Conservation (phyloP, 2,888 invertebrate genomes). For the Tetramorium bicarinatum region DNA sequence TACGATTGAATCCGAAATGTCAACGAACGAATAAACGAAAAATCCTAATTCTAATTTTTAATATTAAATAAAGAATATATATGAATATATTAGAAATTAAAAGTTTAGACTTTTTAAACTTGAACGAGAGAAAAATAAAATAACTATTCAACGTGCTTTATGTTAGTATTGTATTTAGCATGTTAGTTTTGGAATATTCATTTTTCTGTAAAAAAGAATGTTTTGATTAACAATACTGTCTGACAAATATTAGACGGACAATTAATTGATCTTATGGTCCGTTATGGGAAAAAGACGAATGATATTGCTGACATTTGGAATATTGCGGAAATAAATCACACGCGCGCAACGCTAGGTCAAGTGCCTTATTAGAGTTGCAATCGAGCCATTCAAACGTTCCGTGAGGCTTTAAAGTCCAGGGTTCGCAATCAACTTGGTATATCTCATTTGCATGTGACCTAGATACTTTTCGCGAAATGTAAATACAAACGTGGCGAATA, state of each 20-base stretch:
- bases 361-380: slow-evolving; percentile 61
- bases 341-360: not conserved
- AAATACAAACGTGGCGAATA: not conserved
- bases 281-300: slow-evolving; percentile 12
- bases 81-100: not conserved
- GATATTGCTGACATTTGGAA: slow-evolving; percentile 47
- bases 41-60: not conserved
- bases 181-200: not conserved
- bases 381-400: slow-evolving; percentile 17
- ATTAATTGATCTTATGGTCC: slow-evolving; percentile 11
- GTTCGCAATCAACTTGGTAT: not conserved
- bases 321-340: slow-evolving; percentile 57
- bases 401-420: slow-evolving; percentile 20
- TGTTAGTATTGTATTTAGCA: too few relatives aligned
- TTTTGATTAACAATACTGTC: slow-evolving; percentile 22
- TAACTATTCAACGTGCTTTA: not conserved
- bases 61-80: not conserved
- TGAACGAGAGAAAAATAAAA: not conserved
- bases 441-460: slow-evolving; percentile 21
- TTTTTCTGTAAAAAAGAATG: slow-evolving; percentile 12
- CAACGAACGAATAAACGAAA: not conserved
- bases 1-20: not conserved
- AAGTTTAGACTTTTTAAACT: not conserved
- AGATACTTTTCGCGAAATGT: slow-evolving; percentile 32
- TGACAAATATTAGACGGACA: not conserved